Evolutionary conservation across 2,113 vertebrate species (phyloP).

Genomic region (Lampris megalopsis): DNA sequence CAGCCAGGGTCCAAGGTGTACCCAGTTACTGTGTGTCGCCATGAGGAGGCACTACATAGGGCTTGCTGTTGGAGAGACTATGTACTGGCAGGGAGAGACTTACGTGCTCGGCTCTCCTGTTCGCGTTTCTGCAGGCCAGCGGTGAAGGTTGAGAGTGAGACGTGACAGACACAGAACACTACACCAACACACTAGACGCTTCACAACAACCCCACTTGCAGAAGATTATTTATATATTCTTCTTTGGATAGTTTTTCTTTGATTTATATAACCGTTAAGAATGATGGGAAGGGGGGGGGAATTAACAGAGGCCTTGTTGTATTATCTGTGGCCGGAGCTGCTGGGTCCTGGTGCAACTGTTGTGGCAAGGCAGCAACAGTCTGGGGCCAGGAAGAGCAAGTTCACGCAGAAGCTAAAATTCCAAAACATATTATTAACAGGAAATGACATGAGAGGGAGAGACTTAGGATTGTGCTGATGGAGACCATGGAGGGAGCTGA

Average conservation of each 20-base stretch:
- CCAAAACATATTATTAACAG: neutral
- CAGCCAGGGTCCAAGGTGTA: too few relatives aligned
- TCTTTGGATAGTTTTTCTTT: slow-evolving; percentile 56
- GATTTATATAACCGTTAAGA: slow-evolving; percentile 66
- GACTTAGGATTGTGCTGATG: neutral
- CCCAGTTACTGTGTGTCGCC: too few relatives aligned
- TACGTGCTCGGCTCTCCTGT: too few relatives aligned
- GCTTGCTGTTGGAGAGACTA: too few relatives aligned
- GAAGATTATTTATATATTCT: neutral
- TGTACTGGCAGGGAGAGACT: too few relatives aligned
- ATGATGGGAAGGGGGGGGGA: slow-evolving; percentile 42
- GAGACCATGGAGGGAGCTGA: neutral
- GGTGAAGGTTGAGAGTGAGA: too few relatives aligned
- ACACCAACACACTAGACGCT: too few relatives aligned
- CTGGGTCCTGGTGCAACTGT: slow-evolving; percentile 31
- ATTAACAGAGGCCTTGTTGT: slow-evolving; percentile 34
- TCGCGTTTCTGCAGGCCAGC: too few relatives aligned
- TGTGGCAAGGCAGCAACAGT: slow-evolving; percentile 13
- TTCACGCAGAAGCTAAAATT: neutral
- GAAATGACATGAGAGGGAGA: neutral
- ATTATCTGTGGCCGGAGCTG: slow-evolving; percentile 30
- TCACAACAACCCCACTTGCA: too few relatives aligned
- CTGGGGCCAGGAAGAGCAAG: neutral
- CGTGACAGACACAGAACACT: too few relatives aligned
- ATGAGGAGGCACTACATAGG: too few relatives aligned